phyloP scores from a whole-genome alignment of 2,797 vertebrate species.

The Pseudomugil gertrudae region DNA sequence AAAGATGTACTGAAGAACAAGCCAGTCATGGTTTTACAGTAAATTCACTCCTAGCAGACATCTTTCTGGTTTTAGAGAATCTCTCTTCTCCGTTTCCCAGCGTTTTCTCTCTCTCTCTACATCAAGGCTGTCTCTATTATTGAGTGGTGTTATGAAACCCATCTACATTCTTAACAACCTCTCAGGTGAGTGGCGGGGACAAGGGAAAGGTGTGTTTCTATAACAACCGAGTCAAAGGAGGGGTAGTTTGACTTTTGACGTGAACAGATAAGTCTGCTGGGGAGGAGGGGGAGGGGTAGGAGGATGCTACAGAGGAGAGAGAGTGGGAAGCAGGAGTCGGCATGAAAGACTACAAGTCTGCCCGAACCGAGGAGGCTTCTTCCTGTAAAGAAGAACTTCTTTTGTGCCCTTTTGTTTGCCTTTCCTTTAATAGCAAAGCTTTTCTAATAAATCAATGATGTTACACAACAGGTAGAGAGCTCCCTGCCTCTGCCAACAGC shows the following conservation, averaged over 20 bases:
- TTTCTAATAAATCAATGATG: slow-evolving; percentile 72
- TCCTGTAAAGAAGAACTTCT: slow-evolving; percentile 41
- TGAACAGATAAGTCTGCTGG: slow-evolving; percentile 35
- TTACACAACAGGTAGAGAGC: slow-evolving; percentile 73
- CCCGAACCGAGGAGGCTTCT: slow-evolving; percentile 42
- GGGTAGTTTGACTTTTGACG: slow-evolving; percentile 58
- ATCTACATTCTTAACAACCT: slow-evolving; percentile 66
- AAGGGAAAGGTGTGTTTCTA: slow-evolving; percentile 63
- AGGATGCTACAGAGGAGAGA: slow-evolving; percentile 12
- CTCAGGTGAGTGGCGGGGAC: slow-evolving; percentile 56
- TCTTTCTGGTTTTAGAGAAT: slow-evolving; percentile 5
- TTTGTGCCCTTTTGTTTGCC: slow-evolving; percentile 55
- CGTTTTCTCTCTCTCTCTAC: slow-evolving; percentile 28
- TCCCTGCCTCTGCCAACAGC: slow-evolving; percentile 51
- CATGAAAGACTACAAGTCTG: slow-evolving; percentile 43
- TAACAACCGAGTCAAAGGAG: slow-evolving; percentile 71
- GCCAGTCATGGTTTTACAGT: background rate
- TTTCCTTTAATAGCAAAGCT: slow-evolving; percentile 64
- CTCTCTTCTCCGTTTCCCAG: slow-evolving; percentile 20
- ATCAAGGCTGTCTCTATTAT: slow-evolving; percentile 61
- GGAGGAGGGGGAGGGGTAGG: slow-evolving; percentile 35
- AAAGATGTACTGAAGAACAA: background rate
- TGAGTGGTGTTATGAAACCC: slow-evolving; percentile 62
- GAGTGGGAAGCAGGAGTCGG: slow-evolving; percentile 53
- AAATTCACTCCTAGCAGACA: slow-evolving; percentile 7